phyloP scores from a whole-genome alignment of 2,113 vertebrate species.

The Haemorhous mexicanus region DNA sequence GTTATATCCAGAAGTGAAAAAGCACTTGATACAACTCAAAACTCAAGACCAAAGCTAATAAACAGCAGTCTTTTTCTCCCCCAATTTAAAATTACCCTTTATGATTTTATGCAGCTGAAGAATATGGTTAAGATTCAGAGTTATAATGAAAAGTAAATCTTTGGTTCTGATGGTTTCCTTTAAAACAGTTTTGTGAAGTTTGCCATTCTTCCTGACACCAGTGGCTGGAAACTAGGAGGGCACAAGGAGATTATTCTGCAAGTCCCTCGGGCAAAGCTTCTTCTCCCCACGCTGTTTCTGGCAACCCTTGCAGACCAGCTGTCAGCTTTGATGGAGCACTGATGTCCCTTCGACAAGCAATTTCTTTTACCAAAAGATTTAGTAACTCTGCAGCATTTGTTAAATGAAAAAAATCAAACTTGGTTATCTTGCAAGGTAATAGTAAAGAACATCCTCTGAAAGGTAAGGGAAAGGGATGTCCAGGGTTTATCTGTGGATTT shows the following conservation, averaged over 20 bases:
- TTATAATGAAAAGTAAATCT: neutral
- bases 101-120: neutral
- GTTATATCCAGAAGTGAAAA: neutral
- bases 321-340: neutral
- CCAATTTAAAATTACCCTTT: neutral
- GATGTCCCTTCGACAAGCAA: neutral
- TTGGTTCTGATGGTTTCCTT: neutral
- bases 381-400: neutral
- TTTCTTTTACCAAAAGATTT: slow-evolving; percentile 35
- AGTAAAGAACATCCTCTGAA: neutral
- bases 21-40: neutral
- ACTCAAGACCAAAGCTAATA: neutral
- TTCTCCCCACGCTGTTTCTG: neutral
- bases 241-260: neutral
- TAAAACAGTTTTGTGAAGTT: neutral
- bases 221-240: neutral
- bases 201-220: neutral
- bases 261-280: neutral
- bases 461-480: neutral
- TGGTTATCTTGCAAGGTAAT: neutral
- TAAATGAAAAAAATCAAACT: slow-evolving; percentile 39
- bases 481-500: neutral
- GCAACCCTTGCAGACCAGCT: neutral
- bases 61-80: neutral
- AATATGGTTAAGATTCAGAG: neutral